Evolutionary conservation across 2,888 invertebrate genomes (phyloP), one percentile per base, ranked within the genome.

Genomic region (Meteorus cinctellus): DNA sequence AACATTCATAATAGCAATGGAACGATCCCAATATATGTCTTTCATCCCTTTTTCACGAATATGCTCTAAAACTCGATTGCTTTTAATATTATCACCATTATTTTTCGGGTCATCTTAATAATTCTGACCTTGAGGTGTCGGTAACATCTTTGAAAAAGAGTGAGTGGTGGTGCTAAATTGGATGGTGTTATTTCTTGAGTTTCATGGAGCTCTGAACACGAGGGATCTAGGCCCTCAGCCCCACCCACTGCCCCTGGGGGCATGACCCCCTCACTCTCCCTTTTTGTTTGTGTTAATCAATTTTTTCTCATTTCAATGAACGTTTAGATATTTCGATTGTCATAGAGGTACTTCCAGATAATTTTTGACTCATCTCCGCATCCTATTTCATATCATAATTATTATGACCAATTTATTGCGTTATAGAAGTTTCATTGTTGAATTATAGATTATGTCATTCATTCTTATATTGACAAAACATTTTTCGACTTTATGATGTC

Each of bases 81-180:
- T 27, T 36, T 5, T 68, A 29, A 16, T 14, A 63, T 29, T 29
- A 63, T 45, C 16, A 36, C 8, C 19, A 8, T 41, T 63, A 71
- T 27, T 59, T 45, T 45, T 73, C 34, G n/a, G 14, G 19, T 10
- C 48, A 51, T 31, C 8, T 27, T 19, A 34, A 62, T 24, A 55
- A 60, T 79, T 85, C 88, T 87, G 86, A 89, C 89, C 89, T 89
- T 89, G 82, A 89, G 85, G 78, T 89, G 87, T 78, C 86, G 86
- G 85, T 89, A 89, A 82, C 89, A 89, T 83, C 88, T 85, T 76
- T 88, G 89, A 79, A 81, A 78, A 72, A 82, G 78, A 63, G 83
- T 84, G 63, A 82, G 82, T 71, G 83, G 80, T 34, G 83, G 81
- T 24, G 79, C 77, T 67, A 82, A 79, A 74, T 82, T 82, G 62